These are phyloP conservation scores for Atrina japonica DNA, from an alignment of 2,888 invertebrate genomes.

Conservation along the genomic window DNA sequence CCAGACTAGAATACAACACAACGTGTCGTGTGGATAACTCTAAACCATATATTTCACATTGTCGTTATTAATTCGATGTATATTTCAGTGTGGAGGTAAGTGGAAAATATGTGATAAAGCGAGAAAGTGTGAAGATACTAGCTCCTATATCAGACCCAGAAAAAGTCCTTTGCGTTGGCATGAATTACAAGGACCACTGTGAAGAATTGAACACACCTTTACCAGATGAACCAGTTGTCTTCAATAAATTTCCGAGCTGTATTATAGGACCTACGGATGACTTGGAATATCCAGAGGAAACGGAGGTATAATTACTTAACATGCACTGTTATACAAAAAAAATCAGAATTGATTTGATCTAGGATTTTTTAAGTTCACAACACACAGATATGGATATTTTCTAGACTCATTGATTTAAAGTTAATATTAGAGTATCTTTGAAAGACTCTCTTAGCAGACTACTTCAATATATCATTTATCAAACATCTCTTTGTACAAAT, in stretches of 20 bases:
- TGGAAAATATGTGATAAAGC: constrained; percentile 52
- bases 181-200: constrained; percentile 94
- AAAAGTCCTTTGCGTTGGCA: constrained; percentile 91
- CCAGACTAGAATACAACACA: too few relatives aligned
- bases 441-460: too few relatives aligned
- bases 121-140: constrained; percentile 59
- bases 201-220: constrained; percentile 88
- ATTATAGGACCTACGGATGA: constrained; percentile 85
- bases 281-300: constrained; percentile 64
- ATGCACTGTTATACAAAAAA: background rate
- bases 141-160: constrained; percentile 90
- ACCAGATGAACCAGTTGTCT: constrained; percentile 91
- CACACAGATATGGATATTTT: too few relatives aligned
- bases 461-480: too few relatives aligned
- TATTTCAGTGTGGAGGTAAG: constrained; percentile 59
- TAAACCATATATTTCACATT: too few relatives aligned
- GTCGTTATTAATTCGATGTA: background rate
- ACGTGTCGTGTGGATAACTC: too few relatives aligned
- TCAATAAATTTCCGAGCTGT: constrained; percentile 91
- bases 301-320: constrained; percentile 57
- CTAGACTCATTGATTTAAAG: too few relatives aligned
- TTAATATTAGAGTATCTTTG: too few relatives aligned
- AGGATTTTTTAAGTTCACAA: too few relatives aligned
- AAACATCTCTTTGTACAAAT: too few relatives aligned
- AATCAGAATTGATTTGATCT: too few relatives aligned